Evolutionary conservation across 1,140 invertebrate species (phyloP).

Genomic region (Catajapyx aquilonaris): DNA sequence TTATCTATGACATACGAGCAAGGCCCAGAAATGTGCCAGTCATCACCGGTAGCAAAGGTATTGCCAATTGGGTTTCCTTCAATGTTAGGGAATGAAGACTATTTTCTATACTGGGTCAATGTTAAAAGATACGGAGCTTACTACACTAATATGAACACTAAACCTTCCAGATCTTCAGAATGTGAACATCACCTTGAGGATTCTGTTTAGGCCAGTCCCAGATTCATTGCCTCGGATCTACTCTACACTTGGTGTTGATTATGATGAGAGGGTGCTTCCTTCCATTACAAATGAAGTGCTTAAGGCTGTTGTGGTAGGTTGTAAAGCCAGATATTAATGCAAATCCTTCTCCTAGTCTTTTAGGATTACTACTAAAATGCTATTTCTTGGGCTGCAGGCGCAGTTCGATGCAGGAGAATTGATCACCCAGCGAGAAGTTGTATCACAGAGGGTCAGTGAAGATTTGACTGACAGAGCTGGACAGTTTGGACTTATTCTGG

Average conservation of each 20-base stretch:
- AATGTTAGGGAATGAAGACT: too few species aligned
- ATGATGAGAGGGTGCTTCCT: conserved; percentile 94
- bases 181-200: conserved; percentile 96
- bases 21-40: conserved; percentile 91
- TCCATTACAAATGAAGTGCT: conserved; percentile 98
- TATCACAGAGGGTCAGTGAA: conserved; percentile 87
- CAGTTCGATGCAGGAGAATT: conserved; percentile 99
- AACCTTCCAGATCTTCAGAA: conserved; percentile 90
- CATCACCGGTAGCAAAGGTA: conserved; percentile 93
- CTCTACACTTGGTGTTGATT: conserved; percentile 88
- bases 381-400: conserved; percentile 28
- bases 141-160: too few species aligned
- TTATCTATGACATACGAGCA: conserved; percentile 93
- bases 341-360: neutral
- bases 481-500: conserved; percentile 92
- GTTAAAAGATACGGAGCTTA: too few species aligned
- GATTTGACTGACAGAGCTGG: conserved; percentile 77
- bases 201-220: conserved; percentile 83
- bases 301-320: conserved; percentile 78
- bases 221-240: conserved; percentile 81
- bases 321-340: conserved; percentile 4
- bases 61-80: too few species aligned
- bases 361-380: conserved; percentile 1
- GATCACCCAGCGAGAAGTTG: conserved; percentile 94
- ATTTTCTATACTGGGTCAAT: too few species aligned